Evolutionary conservation across 2,113 vertebrate species (phyloP).

Genomic region (Odobenus rosmarus): DNA sequence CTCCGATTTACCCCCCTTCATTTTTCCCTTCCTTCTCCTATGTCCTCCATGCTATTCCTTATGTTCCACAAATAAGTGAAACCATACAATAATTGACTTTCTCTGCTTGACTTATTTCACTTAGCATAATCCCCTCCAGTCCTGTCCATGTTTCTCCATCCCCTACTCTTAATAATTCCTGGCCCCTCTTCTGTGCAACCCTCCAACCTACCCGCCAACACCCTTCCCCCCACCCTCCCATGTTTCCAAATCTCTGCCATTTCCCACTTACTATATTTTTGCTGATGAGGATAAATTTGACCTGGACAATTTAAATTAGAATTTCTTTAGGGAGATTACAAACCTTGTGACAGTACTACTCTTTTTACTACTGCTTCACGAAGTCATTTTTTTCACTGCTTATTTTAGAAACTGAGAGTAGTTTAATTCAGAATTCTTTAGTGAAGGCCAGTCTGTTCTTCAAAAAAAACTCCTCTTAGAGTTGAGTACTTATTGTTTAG

Average conservation of each 20-base stretch:
- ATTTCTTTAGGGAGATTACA: slow-evolving; percentile 1
- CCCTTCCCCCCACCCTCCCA: rapidly evolving
- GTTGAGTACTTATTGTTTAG: not conserved
- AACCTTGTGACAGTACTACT: not conserved
- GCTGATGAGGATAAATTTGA: not conserved
- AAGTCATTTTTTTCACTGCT: not conserved
- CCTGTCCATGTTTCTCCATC: not conserved
- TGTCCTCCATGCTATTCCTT: too few relatives aligned
- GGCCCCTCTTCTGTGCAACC: not conserved
- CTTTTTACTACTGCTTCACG: not conserved
- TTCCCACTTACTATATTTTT: not conserved
- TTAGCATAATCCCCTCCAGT: too few relatives aligned
- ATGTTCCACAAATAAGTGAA: too few relatives aligned
- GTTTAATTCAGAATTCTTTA: slow-evolving; percentile 30
- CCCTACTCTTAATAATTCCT: not conserved
- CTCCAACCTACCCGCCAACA: not conserved
- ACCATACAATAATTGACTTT: too few relatives aligned
- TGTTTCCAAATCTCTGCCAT: not conserved
- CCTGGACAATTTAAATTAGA: not conserved
- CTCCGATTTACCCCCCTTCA: too few relatives aligned
- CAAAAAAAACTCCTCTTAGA: not conserved
- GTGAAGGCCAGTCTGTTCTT: not conserved
- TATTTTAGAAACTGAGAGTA: slow-evolving; percentile 42
- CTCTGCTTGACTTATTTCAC: too few relatives aligned
- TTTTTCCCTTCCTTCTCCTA: too few relatives aligned